Conservation (phyloP, 2,113 vertebrate species). For the Zosterops japonicus region DNA sequence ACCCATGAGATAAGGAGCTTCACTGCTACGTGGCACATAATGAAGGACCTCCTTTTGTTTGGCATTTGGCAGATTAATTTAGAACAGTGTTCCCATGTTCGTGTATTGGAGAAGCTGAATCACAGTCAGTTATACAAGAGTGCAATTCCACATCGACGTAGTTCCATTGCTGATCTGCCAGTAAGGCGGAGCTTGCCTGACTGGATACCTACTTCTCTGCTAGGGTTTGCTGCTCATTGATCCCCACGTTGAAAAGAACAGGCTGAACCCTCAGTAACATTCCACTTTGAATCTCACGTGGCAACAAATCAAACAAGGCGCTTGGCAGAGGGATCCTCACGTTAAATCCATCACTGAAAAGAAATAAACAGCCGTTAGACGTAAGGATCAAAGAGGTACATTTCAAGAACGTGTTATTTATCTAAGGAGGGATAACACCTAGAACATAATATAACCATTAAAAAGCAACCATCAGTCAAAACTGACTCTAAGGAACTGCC, state of each 20-base stretch:
- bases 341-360: slow-evolving; percentile 89
- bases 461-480: not conserved
- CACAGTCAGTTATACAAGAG: not conserved
- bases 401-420: not conserved
- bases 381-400: not conserved
- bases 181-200: not conserved
- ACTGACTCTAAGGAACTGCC: not conserved
- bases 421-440: not conserved
- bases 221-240: slow-evolving; percentile 97
- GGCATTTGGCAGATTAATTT: not conserved
- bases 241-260: slow-evolving; percentile 96
- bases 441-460: not conserved
- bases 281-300: slow-evolving; percentile 95
- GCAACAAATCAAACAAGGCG: slow-evolving; percentile 90
- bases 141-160: not conserved
- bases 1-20: not conserved
- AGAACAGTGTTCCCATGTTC: not conserved
- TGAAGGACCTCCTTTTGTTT: not conserved
- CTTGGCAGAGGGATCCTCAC: slow-evolving; percentile 94
- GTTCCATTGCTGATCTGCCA: not conserved
- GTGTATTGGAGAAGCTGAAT: not conserved
- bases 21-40: rapidly evolving
- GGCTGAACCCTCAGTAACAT: slow-evolving; percentile 97
- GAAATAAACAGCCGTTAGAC: not conserved
- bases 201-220: slow-evolving; percentile 88